A percentile compares a stretch with the other conserved stretches of the same genome.
Evolutionary conservation across 2,113 vertebrate species (phyloP).

Genomic region (Corydoras maculifer): DNA sequence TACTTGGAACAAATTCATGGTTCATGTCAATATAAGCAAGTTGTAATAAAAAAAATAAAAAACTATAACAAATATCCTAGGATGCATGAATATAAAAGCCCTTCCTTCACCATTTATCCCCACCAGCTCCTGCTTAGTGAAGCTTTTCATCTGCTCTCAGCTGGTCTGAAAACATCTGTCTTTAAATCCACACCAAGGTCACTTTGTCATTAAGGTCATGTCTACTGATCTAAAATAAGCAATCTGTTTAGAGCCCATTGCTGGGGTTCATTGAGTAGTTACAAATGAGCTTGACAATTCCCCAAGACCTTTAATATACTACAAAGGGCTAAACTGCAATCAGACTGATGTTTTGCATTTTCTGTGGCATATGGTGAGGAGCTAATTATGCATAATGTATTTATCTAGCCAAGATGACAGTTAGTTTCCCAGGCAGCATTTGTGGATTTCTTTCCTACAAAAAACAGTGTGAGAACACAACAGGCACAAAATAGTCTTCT

Average conservation of each 20-base stretch:
- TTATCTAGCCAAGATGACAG: conserved; percentile 6
- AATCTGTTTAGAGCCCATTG: conserved; percentile 10
- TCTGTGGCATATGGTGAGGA: conserved; percentile 22
- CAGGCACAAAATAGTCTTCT: no score
- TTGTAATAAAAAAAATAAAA: no score
- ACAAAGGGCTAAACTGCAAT: conserved; percentile 23
- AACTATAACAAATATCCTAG: background rate
- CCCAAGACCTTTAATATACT: conserved; percentile 26
- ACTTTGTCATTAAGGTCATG: conserved; percentile 20
- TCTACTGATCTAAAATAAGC: conserved; percentile 17
- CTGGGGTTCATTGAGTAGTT: conserved; percentile 7
- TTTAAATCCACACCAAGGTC: conserved; percentile 17
- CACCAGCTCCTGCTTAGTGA: no score
- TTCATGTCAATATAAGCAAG: no score
- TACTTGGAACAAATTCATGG: no score
- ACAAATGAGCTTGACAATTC: conserved; percentile 33
- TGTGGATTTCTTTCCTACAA: conserved; percentile 37
- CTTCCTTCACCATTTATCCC: background rate
- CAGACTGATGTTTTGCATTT: conserved; percentile 21
- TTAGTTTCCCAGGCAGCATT: conserved; percentile 8
- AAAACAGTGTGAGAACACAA: no score
- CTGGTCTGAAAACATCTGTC: conserved; percentile 12
- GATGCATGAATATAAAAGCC: background rate
- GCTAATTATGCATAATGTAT: conserved; percentile 30
- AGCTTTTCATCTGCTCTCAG: conserved; percentile 3